Evolutionary conservation across 2,797 vertebrate genomes (phyloP).

Genomic region (Oreortyx pictus): DNA sequence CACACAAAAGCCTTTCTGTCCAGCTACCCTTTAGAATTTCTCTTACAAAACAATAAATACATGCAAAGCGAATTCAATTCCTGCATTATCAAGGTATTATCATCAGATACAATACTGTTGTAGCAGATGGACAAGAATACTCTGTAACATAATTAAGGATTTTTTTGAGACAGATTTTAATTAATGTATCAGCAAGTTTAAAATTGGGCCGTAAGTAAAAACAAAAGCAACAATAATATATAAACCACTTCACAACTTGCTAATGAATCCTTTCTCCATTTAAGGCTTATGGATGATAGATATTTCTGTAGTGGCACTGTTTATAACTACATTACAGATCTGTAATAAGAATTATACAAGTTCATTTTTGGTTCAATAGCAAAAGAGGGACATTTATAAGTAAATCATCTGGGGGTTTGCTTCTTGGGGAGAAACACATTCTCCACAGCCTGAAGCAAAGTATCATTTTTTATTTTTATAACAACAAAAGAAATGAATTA

Average conservation of each 20-base stretch:
- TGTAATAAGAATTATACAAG: background rate
- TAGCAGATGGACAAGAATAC: background rate
- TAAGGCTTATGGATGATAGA: background rate
- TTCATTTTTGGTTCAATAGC: background rate
- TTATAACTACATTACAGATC: background rate
- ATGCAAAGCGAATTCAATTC: background rate
- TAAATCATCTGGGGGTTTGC: background rate
- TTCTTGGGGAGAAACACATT: background rate
- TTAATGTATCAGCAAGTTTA: background rate
- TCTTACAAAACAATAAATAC: background rate
- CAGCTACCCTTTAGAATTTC: background rate
- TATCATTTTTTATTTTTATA: background rate
- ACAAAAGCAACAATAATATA: background rate
- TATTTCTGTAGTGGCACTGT: background rate
- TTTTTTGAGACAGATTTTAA: background rate
- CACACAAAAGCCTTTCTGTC: background rate
- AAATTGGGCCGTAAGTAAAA: background rate
- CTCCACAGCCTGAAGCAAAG: background rate
- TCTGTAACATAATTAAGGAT: background rate
- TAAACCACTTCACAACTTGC: conserved; percentile 5
- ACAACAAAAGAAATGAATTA: background rate
- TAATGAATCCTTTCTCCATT: conserved; percentile 7
- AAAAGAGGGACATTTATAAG: background rate
- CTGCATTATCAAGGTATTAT: background rate
- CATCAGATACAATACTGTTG: background rate